Evolutionary conservation across 2,797 vertebrate species (phyloP).

Genomic region (Spea hammondii): DNA sequence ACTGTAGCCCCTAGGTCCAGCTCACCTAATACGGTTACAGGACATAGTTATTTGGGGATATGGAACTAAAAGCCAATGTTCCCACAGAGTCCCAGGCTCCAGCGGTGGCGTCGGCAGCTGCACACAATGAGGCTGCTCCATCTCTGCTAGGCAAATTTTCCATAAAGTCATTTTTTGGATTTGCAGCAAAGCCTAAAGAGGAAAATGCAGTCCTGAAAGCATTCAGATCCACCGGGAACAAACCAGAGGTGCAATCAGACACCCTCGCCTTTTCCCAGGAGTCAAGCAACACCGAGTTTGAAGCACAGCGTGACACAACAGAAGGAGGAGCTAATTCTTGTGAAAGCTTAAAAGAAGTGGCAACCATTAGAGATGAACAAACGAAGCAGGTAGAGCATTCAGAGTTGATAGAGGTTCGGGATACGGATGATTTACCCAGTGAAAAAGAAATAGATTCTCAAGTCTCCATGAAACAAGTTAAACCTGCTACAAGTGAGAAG

Average conservation of each 20-base stretch:
- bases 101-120: neutral
- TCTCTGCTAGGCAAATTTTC: constrained; percentile 71
- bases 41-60: neutral
- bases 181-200: constrained; percentile 56
- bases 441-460: constrained; percentile 28
- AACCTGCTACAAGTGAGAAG: neutral
- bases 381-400: neutral
- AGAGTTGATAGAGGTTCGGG: neutral
- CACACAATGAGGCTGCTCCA: constrained; percentile 46
- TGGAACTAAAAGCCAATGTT: constrained; percentile 17
- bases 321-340: neutral
- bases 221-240: constrained; percentile 61
- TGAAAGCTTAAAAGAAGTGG: constrained; percentile 3
- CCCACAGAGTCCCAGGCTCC: neutral
- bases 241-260: constrained; percentile 17
- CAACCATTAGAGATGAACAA: constrained; percentile 6
- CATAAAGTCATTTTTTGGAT: constrained; percentile 69
- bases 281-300: constrained; percentile 26
- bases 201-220: constrained; percentile 73
- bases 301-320: neutral
- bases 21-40: neutral
- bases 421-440: constrained; percentile 7
- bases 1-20: neutral
- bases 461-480: constrained; percentile 16
- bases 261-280: constrained; percentile 34